Evolutionary conservation across 2,113 vertebrate species (phyloP).

Genomic region (Serilophus lunatus): DNA sequence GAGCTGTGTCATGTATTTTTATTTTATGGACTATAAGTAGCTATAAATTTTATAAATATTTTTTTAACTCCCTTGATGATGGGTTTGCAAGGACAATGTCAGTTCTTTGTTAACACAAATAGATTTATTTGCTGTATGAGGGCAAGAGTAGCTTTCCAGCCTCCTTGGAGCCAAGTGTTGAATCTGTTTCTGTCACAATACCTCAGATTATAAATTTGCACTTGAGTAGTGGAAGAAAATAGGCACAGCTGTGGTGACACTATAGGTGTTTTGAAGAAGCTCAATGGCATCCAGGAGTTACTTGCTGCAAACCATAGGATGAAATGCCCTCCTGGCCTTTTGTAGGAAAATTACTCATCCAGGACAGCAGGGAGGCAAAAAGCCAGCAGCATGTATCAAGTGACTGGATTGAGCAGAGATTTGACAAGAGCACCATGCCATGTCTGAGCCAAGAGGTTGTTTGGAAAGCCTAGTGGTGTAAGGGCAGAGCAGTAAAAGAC

Average conservation of each 20-base stretch:
- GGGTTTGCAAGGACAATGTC: background rate
- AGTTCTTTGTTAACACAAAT: background rate
- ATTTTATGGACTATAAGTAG: background rate
- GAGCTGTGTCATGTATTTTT: background rate
- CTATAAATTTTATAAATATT: background rate
- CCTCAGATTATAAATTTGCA: background rate
- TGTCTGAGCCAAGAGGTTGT: background rate
- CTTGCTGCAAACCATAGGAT: background rate
- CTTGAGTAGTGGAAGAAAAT: background rate
- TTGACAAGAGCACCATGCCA: background rate
- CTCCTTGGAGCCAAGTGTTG: background rate
- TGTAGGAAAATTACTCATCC: background rate
- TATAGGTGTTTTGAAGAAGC: background rate
- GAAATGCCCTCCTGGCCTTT: background rate
- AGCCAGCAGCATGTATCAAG: background rate
- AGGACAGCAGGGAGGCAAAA: background rate
- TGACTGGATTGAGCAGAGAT: background rate
- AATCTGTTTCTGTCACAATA: background rate
- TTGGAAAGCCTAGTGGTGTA: background rate
- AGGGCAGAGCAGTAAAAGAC: accelerated
- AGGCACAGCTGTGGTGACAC: background rate
- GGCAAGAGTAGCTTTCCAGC: background rate
- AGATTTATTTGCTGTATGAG: background rate
- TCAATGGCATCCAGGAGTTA: background rate
- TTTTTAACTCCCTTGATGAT: background rate